A percentile compares a stretch with the other conserved stretches of the same genome.
These are phyloP conservation scores for Maniola jurtina DNA, from an alignment of 1,140 invertebrate genomes.

Conservation along the genomic window DNA sequence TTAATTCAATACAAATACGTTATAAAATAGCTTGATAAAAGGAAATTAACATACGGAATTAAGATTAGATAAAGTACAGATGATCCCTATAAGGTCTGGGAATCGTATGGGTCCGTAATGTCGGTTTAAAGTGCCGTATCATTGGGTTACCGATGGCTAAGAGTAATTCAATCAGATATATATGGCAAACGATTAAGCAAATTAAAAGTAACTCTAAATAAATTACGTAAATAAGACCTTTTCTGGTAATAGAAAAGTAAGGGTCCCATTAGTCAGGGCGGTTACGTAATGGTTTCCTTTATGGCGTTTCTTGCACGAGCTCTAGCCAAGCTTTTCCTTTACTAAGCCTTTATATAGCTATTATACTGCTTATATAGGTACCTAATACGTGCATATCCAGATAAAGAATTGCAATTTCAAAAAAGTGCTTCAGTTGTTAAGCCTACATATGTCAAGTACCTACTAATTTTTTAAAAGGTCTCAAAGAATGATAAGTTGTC, in stretches of 20 bases:
- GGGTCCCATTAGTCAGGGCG: neutral
- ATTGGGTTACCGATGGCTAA: conserved; percentile 33
- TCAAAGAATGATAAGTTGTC: neutral
- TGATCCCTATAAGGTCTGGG: conserved; percentile 37
- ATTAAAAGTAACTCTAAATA: conserved; percentile 31
- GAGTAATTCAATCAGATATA: conserved; percentile 35
- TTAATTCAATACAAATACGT: conserved; percentile 10
- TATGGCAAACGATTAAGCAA: conserved; percentile 31
- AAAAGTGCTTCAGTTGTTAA: too few species aligned
- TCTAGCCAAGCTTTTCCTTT: neutral
- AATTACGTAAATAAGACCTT: conserved; percentile 22
- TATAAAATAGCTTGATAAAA: conserved; percentile 10
- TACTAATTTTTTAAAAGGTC: too few species aligned
- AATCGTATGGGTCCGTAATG: conserved; percentile 27
- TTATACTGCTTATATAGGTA: too few species aligned
- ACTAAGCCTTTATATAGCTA: neutral
- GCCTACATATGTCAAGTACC: too few species aligned
- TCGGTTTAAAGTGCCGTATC: conserved; percentile 33
- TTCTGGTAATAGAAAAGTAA: conserved; percentile 12
- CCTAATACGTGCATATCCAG: too few species aligned
- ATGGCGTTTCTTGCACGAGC: conserved; percentile 2
- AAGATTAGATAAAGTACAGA: conserved; percentile 36
- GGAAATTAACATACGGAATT: conserved; percentile 31
- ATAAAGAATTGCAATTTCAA: too few species aligned
- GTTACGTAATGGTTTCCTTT: neutral